These are phyloP conservation scores for Rhorus exstirpatorius DNA, from an alignment of 2,888 invertebrate species.

Conservation along the genomic window DNA sequence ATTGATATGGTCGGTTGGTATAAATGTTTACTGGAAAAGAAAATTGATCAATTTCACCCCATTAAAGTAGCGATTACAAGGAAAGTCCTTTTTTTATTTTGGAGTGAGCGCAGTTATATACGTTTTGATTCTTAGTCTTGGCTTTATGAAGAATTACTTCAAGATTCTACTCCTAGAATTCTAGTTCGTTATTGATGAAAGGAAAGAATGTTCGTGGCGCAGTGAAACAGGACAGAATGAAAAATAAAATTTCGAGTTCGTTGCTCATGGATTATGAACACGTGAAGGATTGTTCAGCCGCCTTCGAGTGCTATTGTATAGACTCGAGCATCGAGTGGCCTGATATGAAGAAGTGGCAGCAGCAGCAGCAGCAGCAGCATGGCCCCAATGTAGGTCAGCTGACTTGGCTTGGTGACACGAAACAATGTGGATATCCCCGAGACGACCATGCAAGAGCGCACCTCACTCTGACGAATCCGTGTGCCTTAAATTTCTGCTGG, in stretches of 20 bases:
- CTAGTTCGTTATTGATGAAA: neutral
- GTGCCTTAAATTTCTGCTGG: conserved; percentile 57
- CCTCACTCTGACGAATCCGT: conserved; percentile 55
- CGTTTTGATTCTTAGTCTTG: too few species aligned
- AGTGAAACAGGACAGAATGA: conserved; percentile 14
- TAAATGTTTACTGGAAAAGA: too few species aligned
- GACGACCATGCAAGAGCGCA: conserved; percentile 51
- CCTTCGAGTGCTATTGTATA: conserved; percentile 74
- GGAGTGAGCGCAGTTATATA: too few species aligned
- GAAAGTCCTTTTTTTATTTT: too few species aligned
- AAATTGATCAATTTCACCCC: too few species aligned
- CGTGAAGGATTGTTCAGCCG: conserved; percentile 54
- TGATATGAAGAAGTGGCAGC: conserved; percentile 71
- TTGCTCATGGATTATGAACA: conserved; percentile 40
- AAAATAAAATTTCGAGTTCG: conserved; percentile 41
- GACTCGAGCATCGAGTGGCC: conserved; percentile 74
- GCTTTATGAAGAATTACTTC: conserved; percentile 6
- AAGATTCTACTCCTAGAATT: neutral
- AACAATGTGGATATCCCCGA: conserved; percentile 81
- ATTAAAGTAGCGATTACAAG: too few species aligned
- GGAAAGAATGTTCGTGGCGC: neutral
- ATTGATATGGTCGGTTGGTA: too few species aligned
- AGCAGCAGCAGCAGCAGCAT: conserved; percentile 39
- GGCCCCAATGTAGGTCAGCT: conserved; percentile 79
- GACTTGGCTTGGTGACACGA: conserved; percentile 80